Base-by-base conservation (phyloP, 2,113 vertebrate genomes). In the Aythya baeri region DNA sequence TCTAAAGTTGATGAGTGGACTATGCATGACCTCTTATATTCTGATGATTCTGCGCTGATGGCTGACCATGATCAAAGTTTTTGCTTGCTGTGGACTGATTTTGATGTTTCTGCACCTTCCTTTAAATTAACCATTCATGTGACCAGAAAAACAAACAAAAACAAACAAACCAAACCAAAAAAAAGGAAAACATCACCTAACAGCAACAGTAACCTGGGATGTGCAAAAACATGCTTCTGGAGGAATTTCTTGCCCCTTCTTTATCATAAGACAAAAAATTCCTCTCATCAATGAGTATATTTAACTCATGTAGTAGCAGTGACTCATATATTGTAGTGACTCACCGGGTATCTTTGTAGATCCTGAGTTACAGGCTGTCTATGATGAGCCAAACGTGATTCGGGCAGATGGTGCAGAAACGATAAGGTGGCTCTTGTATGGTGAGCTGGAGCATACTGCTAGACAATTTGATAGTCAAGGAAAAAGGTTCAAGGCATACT, bases 401-500 rank as follows among this genome's bases (percentile, higher is more conserved):
- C 17, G 34, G 49, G 34, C 3, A 57, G 27, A 23, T 27, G 32
- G 20, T 66, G 38, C 23, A 59, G 9, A 50, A 70, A n/a, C 22
- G 32, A 23, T 27, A 70, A 70, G 8, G 34, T 32, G 54, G 15
- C 13, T 91, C 8, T n/a, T n/a, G 31, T 5, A 13, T 0, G 0
- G 29, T 44, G 38, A 67, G 26, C 17, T 58, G 61, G 14, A 88
- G 32, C 4, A 1, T 10, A 49, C 11, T 1, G 3, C 17, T 18
- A 38, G 63, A 66, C 13, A 92, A 49, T 80, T n/a, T 1, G 0
- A 17, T 49, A 57, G 20, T 26, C 32, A 70, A 43, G 38, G 44
- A 43, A 63, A 79, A 83, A 61, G 16, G 27, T 23, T 85, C 49
- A 65, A 79, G 54, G 32, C 22, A 76, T 20, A 52, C 32, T 68